Base-by-base conservation (phyloP, 2,797 vertebrate species). In the Rhinichthys osculus region DNA sequence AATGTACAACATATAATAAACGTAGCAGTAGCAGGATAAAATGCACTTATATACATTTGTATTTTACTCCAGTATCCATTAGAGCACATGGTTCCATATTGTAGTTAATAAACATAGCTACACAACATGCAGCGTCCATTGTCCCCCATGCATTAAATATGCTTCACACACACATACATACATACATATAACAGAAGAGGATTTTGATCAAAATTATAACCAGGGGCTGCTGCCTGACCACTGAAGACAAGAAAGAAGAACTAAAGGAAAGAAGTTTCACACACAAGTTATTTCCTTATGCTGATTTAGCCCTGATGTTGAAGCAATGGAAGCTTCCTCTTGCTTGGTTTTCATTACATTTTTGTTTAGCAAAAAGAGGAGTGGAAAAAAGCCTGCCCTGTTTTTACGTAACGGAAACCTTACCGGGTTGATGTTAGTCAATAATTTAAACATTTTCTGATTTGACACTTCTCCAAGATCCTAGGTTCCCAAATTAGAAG, bases 101-200 rank as follows among this genome's bases (percentile, higher is more conserved):
- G 72, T 66, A 67, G 78, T 47, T 62, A 84, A 80, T 84, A 88
- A 81, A 86, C 84, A 77, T 81, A 85, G 86, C 86, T 92, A 93
- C 90, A 94, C 87, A 74, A 93, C 95, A 96, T 96, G 95, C 95
- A 94, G 94, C 92, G 93, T 93, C 90, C 92, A 93, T 90, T 87
- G 93, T 94, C 93, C 92, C 93, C 93, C 95, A 96, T 95, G 95
- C 95, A 95, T 93, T 93, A 91, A 30, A 79, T 73, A 89, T 87
- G 81, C 73, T 74, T 71, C 74, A 80, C 71, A 85, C 77, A 80
- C 35, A 83, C 81, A 73, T 47, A 23, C 27, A 27, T 27, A 27
- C 84, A 82, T 38, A 84, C 85, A 74, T 77, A 52, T 84, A 64
- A 86, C 79, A 81, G 69, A 84, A 84, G 77, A 66, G 71, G 42